Evolutionary conservation across 2,113 vertebrate species (phyloP), one percentile per base, ranked within the genome.

Genomic region (Melospiza melodia): DNA sequence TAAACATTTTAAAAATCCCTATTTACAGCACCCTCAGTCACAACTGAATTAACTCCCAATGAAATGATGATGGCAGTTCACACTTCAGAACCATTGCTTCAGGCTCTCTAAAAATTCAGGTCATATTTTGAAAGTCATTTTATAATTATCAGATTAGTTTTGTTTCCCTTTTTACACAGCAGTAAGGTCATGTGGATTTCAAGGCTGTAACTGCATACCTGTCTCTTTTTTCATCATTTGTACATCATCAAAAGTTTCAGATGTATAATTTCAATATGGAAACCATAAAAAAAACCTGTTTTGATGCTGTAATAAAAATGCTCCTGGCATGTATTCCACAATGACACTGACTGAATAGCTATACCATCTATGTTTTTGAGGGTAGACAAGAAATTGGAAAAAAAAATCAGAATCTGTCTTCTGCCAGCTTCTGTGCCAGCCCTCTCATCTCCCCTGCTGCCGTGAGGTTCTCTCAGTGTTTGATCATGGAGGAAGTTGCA

Each of bases 111-210:
- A 82, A 94, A 93, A 87, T 82, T 59, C 77, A 79, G 52, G 80
- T 75, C 61, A 22, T 44, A 72, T 78, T 93, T 49, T 78, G 30
- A 79, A 93, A 91, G 89, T 35, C 33, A 52, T 84, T 94, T 93
- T 85, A 72, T 12, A 85, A 67, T 83, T 85, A 83, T 4, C 37
- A 77, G 84, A 71, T 52, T 68, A 65, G 76, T 93, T 85, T 89
- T 71, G 69, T 58, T 88, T 62, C 58, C 46, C 9, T 66, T 91
- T 95, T 76, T 28, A 89, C 12, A 44, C 14, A 82, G 52, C 48
- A 89, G 37, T 65, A 37, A 80, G 58, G 37, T 46, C 59, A 41
- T 2, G 66, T 35, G 41, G 33, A 23, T 84, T 68, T 10, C 71
- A 59, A 76, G 62, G 41, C 66, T 82, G 27, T 41, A 89, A 48